phyloP scores from a whole-genome alignment of 2,888 invertebrate species.

The Baronia brevicornis region DNA sequence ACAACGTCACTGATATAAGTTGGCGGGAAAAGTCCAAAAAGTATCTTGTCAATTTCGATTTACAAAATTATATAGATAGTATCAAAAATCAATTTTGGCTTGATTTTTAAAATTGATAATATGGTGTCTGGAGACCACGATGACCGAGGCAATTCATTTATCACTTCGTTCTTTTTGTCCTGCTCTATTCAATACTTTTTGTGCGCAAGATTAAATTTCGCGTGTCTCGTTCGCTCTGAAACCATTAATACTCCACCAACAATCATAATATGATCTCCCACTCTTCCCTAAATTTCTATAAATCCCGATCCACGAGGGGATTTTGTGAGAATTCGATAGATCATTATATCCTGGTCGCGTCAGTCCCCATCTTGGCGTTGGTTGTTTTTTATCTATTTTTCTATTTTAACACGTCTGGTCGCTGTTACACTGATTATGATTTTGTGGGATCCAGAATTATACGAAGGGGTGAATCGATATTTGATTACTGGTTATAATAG shows the following conservation, averaged over 20 bases:
- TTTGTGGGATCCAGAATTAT: slow-evolving; percentile 45
- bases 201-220: slow-evolving; percentile 70
- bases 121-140: slow-evolving; percentile 38
- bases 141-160: slow-evolving; percentile 55
- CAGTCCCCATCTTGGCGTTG: slow-evolving; percentile 50
- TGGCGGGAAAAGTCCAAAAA: too few relatives aligned
- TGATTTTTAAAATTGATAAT: too few relatives aligned
- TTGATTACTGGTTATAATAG: slow-evolving; percentile 32
- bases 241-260: slow-evolving; percentile 60
- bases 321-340: slow-evolving; percentile 16
- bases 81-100: too few relatives aligned
- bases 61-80: too few relatives aligned
- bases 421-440: slow-evolving; percentile 66
- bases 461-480: slow-evolving; percentile 43
- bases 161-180: slow-evolving; percentile 64
- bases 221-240: slow-evolving; percentile 54
- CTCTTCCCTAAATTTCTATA: slow-evolving; percentile 8
- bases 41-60: too few relatives aligned
- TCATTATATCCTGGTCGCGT: slow-evolving; percentile 31
- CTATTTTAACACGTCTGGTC: slow-evolving; percentile 55
- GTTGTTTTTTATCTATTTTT: slow-evolving; percentile 49
- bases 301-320: slow-evolving; percentile 9
- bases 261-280: slow-evolving; percentile 38
- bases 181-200: slow-evolving; percentile 69
- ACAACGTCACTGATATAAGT: too few relatives aligned